Evolutionary conservation across 1,140 invertebrate genomes (phyloP).

Genomic region (Drosophila subpulchrella): DNA sequence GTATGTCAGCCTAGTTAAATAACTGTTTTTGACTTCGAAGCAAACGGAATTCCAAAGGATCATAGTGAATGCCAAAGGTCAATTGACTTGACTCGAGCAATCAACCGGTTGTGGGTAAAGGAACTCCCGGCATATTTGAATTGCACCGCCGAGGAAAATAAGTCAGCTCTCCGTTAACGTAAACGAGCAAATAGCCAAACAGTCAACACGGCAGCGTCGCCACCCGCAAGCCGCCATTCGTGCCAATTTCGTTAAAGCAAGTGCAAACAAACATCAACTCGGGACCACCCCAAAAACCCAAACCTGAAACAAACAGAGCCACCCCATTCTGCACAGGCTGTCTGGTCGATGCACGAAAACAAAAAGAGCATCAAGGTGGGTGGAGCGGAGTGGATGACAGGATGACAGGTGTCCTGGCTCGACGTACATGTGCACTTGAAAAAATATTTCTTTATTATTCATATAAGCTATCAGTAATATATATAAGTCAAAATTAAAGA

Average conservation of each 20-base stretch:
- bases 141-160: slow-evolving; percentile 67
- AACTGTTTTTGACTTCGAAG: neutral
- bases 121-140: slow-evolving; percentile 65
- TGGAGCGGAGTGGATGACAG: neutral
- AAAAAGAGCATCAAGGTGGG: slow-evolving; percentile 39
- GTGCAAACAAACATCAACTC: slow-evolving; percentile 69
- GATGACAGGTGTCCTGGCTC: slow-evolving; percentile 6
- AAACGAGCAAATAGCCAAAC: slow-evolving; percentile 76
- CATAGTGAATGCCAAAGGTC: slow-evolving; percentile 19
- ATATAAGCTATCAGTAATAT: too few relatives aligned
- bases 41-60: slow-evolving; percentile 17
- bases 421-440: neutral
- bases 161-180: slow-evolving; percentile 61
- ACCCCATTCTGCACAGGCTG: slow-evolving; percentile 5
- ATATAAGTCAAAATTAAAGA: too few relatives aligned
- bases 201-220: slow-evolving; percentile 67
- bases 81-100: slow-evolving; percentile 20
- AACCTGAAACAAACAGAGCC: slow-evolving; percentile 14
- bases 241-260: slow-evolving; percentile 76
- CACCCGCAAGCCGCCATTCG: slow-evolving; percentile 24
- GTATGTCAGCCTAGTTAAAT: neutral
- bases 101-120: slow-evolving; percentile 50
- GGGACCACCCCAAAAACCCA: slow-evolving; percentile 4
- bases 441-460: neutral
- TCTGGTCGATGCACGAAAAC: slow-evolving; percentile 50